These are phyloP conservation scores for Camptogramma bilineatum DNA, from an alignment of 2,888 invertebrate genomes.

Conservation along the genomic window DNA sequence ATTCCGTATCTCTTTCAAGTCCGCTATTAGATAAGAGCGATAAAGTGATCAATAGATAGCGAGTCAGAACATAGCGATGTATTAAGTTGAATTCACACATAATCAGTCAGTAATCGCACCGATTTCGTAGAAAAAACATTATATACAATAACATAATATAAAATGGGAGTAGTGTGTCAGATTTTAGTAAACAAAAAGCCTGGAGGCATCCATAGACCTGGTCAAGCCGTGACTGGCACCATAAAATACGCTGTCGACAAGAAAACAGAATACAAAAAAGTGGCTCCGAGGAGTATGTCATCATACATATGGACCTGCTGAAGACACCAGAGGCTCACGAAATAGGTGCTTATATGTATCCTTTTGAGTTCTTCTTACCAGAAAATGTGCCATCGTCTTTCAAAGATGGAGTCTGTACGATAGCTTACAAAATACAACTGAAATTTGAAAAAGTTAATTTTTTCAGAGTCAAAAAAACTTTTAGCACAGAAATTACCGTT, in stretches of 20 bases:
- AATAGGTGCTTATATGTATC: conserved; percentile 30
- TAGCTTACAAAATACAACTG: conserved; percentile 29
- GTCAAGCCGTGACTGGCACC: conserved; percentile 42
- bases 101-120: too few relatives aligned
- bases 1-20: background rate
- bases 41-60: too few relatives aligned
- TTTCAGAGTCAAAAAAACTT: conserved; percentile 33
- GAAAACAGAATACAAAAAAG: conserved; percentile 38
- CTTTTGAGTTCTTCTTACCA: conserved; percentile 39
- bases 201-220: conserved; percentile 42
- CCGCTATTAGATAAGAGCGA: background rate
- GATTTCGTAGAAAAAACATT: too few relatives aligned
- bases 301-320: conserved; percentile 12
- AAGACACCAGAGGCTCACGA: background rate
- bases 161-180: conserved; percentile 42
- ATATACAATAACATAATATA: too few relatives aligned
- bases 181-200: conserved; percentile 42
- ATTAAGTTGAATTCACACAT: too few relatives aligned
- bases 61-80: too few relatives aligned
- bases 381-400: conserved; percentile 35
- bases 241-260: conserved; percentile 45
- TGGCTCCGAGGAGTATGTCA: conserved; percentile 36
- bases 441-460: conserved; percentile 31
- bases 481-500: conserved; percentile 32
- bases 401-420: conserved; percentile 24